Base-by-base conservation (phyloP, 53 echinoderm and acorn worm genomes). In the Patiria pectinifera region DNA sequence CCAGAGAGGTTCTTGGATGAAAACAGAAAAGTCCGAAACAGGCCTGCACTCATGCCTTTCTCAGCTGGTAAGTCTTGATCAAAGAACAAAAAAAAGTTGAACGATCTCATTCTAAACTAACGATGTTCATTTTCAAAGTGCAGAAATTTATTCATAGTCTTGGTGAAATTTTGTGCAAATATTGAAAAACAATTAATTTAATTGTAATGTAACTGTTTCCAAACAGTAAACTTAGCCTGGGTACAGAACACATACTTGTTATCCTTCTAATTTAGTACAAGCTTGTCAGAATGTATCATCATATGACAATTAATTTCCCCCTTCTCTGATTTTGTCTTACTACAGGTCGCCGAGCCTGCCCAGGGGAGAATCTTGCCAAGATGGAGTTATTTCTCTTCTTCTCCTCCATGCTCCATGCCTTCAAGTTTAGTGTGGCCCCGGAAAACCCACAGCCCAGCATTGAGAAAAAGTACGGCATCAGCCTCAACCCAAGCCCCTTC, bases 381-480 rank as follows among this genome's bases (percentile, higher is more conserved):
- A 96, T 95, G 95, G 97, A 99, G 84, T 93, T 99, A 59, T 97
- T 96, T 76, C 87, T 99, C 45, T 99, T 99, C 91, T 99, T 97
- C 95, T 94, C 99, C 19, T 69, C 95, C 9, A 94, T 99, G 75
- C 94, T 99, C 21, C 93, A 95, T 58, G 77, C 93, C 86, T 99
- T 97, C 93, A 87, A 86, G 69, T 84, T 99, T 21, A 87, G 75
- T 59, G 72, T 95, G 4, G 83, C 96, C 12, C 96, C 97, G 0
- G 95, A 93, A 72, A 95, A 97, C 76, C 97, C 96, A 5, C 70
- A 95, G 5, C 99, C 99, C n/a, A 99, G 97, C 93, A 93, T 99
- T n/a, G 83, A 96, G 89, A 99, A 99, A 76, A 95, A 96, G 90
- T 99, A 96, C 44, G 99, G 97, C n/a, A 99, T 99, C 76, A 99